phyloP scores from a whole-genome alignment of 2,797 vertebrate genomes.

The Enteromius anoplus region DNA sequence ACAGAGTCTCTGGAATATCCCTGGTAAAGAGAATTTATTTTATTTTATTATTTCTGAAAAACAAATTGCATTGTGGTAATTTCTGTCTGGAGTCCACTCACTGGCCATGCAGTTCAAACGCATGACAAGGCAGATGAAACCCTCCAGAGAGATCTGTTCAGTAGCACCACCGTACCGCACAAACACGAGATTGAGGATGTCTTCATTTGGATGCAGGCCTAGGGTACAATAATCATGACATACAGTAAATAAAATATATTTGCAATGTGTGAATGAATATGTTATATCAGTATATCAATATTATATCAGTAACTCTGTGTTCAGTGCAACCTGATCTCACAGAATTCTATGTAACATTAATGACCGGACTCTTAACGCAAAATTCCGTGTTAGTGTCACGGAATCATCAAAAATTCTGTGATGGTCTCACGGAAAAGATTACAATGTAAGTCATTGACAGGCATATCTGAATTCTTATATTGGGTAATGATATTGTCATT shows the following conservation, averaged over 20 bases:
- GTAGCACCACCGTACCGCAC: slow-evolving; percentile 73
- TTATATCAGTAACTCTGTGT: background rate
- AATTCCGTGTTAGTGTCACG: too few species aligned
- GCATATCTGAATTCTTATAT: too few species aligned
- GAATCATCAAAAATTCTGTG: too few species aligned
- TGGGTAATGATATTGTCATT: too few species aligned
- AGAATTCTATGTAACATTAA: too few species aligned
- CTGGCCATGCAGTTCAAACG: slow-evolving; percentile 79
- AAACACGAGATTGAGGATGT: slow-evolving; percentile 72
- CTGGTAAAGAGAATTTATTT: background rate
- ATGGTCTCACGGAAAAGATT: too few species aligned
- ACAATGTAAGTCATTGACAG: too few species aligned
- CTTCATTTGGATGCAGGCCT: slow-evolving; percentile 63
- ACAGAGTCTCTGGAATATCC: slow-evolving; percentile 40
- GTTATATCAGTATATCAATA: background rate
- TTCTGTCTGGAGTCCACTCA: slow-evolving; percentile 62
- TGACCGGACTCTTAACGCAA: too few species aligned
- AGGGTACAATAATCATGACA: background rate
- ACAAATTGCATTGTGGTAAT: too few species aligned
- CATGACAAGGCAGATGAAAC: slow-evolving; percentile 81
- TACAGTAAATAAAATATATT: background rate
- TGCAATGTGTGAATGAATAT: background rate
- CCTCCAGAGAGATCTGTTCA: slow-evolving; percentile 78
- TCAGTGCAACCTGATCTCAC: too few species aligned
- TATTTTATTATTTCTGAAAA: too few species aligned